Evolutionary conservation across 2,797 vertebrate species (phyloP), one percentile per base, ranked within the genome.

Genomic region (Adrianichthys oophorus): DNA sequence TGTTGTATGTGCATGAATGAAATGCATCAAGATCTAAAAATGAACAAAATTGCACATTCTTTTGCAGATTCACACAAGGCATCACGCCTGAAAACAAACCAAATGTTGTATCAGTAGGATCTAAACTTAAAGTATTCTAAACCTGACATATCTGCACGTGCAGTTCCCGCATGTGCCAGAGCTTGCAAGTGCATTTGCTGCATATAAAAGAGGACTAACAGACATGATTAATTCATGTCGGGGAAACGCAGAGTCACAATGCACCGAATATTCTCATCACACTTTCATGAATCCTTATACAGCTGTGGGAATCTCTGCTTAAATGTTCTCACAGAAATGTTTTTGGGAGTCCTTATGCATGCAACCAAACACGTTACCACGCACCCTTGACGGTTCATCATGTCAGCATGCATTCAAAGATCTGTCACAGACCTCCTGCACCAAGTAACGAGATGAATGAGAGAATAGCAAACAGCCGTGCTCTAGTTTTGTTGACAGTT

Each of bases 151-250:
- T 64, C 77, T 56, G 53, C 89, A 87, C 79, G 83, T 90, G 89
- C 70, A 45, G 1, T 67, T 68, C 74, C 63, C 46, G 48, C 86
- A 89, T 80, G 87, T 89, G 88, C 79, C 61, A 49, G 63, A 59
- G 63, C 59, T 74, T 80, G 85, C 80, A 79, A 84, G 81, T 85
- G 76, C 80, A 68, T 73, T 84, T 70, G 67, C 52, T 24, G 50
- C 65, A 62, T 82, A 74, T 78, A 75, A 85, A 79, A 80, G 62
- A 57, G 59, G 69, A 52, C 81, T 83, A 59, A 53, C 53, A 60
- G n/a, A 17, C 56, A 79, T 92, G 62, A 79, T 87, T 91, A 83
- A 92, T 91, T 92, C 50, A 92, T 68, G 45, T 50, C 19, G 17
- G 21, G 56, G 52, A 81, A 64, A 59, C 51, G 65, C 46, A 55